Percentiles rank a stretch among this genome's conserved stretches.
Evolutionary conservation across 2,888 invertebrate genomes (phyloP).

Genomic region (Cephalotes varians): DNA sequence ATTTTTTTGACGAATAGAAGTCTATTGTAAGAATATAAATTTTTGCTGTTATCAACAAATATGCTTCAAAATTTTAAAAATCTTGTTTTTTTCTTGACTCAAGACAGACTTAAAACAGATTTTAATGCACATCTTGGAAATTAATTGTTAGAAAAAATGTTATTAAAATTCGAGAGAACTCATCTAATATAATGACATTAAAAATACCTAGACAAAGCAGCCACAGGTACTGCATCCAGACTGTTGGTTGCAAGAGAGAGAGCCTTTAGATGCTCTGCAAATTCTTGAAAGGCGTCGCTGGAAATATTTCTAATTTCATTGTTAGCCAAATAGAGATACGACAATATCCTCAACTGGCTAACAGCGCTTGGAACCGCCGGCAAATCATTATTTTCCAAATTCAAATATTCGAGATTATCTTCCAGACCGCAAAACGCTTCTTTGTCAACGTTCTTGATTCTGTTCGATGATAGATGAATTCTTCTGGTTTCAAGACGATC

Average conservation of each 20-base stretch:
- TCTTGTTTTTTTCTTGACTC: not conserved
- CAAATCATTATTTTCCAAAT: slow-evolving; percentile 93
- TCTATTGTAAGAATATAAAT: not conserved
- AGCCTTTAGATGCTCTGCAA: slow-evolving; percentile 90
- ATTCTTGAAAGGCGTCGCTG: slow-evolving; percentile 88
- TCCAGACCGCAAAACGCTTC: slow-evolving; percentile 91
- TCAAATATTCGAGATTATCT: slow-evolving; percentile 92
- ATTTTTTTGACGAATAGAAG: not conserved
- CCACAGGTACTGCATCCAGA: slow-evolving; percentile 90
- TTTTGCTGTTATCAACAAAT: not conserved
- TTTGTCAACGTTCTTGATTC: slow-evolving; percentile 90
- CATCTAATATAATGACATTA: not conserved
- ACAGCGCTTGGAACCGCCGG: slow-evolving; percentile 90
- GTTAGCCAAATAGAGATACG: slow-evolving; percentile 94
- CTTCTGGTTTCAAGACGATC: slow-evolving; percentile 91
- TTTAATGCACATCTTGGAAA: not conserved
- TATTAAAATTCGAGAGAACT: not conserved
- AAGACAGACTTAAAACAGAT: no score
- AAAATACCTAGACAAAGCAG: slow-evolving; percentile 87
- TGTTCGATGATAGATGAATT: slow-evolving; percentile 93
- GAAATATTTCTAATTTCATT: slow-evolving; percentile 90
- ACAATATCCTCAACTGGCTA: slow-evolving; percentile 89
- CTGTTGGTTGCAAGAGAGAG: slow-evolving; percentile 94
- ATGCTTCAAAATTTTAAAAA: not conserved
- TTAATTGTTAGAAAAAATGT: not conserved